Base-by-base conservation (phyloP, 2,888 invertebrate genomes). In the Apeira syringaria region DNA sequence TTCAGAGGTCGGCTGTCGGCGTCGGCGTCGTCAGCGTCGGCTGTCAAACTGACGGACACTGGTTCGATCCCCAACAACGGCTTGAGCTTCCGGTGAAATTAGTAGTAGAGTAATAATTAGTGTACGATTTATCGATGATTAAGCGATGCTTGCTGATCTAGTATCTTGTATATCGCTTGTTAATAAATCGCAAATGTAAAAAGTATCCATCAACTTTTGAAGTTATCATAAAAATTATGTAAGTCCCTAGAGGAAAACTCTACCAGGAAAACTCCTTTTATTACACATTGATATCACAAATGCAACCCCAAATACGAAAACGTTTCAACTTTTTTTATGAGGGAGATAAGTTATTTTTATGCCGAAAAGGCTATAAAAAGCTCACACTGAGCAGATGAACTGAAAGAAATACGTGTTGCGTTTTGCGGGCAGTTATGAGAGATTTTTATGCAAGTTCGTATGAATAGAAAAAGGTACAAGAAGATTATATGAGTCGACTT, bases 391-490 rank as follows among this genome's bases (percentile, higher is more conserved):
- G 50, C 52, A 48, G 44, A 54, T 47, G 37, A 50, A 52, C 55
- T 53, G 40, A 47, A 49, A 50, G 43, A 48, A 48, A 47, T 46
- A 48, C 47, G 55, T 52, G 55, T 50, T 52, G 41, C 51, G 45
- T 52, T 50, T 48, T 48, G 44, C 44, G 28, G 28, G 37, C 35
- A 33, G 30, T 31, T 33, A 48, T 44, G 24, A 29, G 44, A 28
- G 31, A 26, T 46, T 46, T 36, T 32, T 40, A 37, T 25, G 22
- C 18, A 27, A 10, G 25, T 11, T 26, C 40, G 36, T 46, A 24
- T 44, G 50, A 47, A 53, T 49, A 37, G 35, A 29, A n/a, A n/a
- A n/a, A 31, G 42, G 33, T 48, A 45, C 39, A 48, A 47, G 41
- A 41, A 50, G 50, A 52, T 46, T 43, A 46, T 28, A 46, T 28